These are phyloP conservation scores for Drosophila nr. perissopoda DNA, from an alignment of 2,888 invertebrate genomes.

Conservation along the genomic window DNA sequence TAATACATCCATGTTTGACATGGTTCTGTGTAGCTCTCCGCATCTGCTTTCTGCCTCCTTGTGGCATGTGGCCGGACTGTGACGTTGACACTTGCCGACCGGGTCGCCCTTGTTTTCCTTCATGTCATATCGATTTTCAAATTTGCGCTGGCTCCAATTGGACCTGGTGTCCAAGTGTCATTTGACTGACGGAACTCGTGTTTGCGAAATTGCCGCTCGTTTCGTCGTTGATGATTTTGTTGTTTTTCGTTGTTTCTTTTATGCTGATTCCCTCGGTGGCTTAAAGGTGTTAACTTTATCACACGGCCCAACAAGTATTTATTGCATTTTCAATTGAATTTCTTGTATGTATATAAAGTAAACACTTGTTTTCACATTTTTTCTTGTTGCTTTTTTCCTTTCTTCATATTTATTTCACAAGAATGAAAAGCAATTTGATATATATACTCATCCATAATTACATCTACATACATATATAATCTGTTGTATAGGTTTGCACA, in stretches of 20 bases:
- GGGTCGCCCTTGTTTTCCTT: slow-evolving; percentile 65
- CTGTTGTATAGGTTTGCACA: slow-evolving; percentile 29
- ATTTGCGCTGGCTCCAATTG: slow-evolving; percentile 59
- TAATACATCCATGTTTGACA: slow-evolving; percentile 54
- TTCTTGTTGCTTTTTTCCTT: background rate
- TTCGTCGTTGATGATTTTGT: slow-evolving; percentile 12
- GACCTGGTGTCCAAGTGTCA: slow-evolving; percentile 73
- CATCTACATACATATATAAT: slow-evolving; percentile 18
- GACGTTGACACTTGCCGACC: slow-evolving; percentile 51
- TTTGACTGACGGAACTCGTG: slow-evolving; percentile 71
- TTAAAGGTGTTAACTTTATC: slow-evolving; percentile 81
- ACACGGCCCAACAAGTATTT: slow-evolving; percentile 30
- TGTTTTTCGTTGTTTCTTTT: slow-evolving; percentile 25
- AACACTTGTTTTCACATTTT: slow-evolving; percentile 66
- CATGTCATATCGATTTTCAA: slow-evolving; percentile 79
- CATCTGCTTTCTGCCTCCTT: slow-evolving; percentile 26
- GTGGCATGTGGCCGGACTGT: slow-evolving; percentile 51
- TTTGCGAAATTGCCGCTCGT: slow-evolving; percentile 59
- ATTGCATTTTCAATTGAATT: slow-evolving; percentile 44
- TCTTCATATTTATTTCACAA: slow-evolving; percentile 36
- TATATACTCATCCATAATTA: slow-evolving; percentile 7
- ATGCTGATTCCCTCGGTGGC: slow-evolving; percentile 64
- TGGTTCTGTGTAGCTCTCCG: slow-evolving; percentile 15
- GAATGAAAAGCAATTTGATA: slow-evolving; percentile 71
- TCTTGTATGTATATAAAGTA: slow-evolving; percentile 50